Evolutionary conservation across 2,113 vertebrate genomes (phyloP), one percentile per base, ranked within the genome.

Genomic region (Butorides virescens): DNA sequence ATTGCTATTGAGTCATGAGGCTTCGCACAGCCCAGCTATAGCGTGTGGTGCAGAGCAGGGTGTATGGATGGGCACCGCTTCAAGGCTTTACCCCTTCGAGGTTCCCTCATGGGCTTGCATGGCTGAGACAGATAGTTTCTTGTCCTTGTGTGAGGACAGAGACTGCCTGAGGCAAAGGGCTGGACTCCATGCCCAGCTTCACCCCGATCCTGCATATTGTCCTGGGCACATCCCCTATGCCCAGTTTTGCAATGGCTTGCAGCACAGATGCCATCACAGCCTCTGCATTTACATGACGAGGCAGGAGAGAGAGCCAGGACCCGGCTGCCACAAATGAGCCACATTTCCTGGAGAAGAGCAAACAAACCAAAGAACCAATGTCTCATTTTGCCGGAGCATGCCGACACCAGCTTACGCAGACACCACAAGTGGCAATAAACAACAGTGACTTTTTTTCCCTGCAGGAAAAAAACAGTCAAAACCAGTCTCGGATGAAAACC

Each of bases 191-290:
- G 42, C 44, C 29, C 21, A 42, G 5, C 49, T 52, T 58, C 49
- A 34, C 23, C 3, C 1, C 13, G 47, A 2, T 29, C 9, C 25
- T 88, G 46, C 0, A 0, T 42, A 4, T 10, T 23, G 15, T 22
- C 27, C 30, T 42, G 56, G n/a, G 19, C 4, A 13, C 50, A 70
- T 44, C n/a, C 18, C 11, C 74, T 39, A 34, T 7, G 10, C 26
- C 49, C 42, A 19, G 16, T 12, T 91, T 79, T 75, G 23, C 4
- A 10, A 22, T 14, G 34, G 47, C 16, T 91, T 87, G 81, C 52
- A 78, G 77, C 49, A 59, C 39, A 85, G 73, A 44, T 0, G 2
- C 56, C 36, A 23, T 78, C 58, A 36, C 34, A 94, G 11, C 56
- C 65, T 87, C 81, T 75, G 20, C 56, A 27, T 59, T 85, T 65